phyloP scores from a whole-genome alignment of 1,140 invertebrate species.

The Achroia grisella region DNA sequence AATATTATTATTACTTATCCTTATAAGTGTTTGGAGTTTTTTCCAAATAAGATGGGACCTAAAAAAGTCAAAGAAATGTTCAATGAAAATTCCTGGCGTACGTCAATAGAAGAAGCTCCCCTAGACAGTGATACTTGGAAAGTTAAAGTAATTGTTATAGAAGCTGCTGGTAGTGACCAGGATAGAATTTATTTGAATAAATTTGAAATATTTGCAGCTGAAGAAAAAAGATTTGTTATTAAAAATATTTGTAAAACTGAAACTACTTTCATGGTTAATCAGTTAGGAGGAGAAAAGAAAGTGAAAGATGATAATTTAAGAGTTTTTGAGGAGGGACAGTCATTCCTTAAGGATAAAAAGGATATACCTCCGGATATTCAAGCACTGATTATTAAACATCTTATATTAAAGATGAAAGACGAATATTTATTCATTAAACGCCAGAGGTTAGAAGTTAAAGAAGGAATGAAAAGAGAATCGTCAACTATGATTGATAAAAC shows the following conservation, averaged over 20 bases:
- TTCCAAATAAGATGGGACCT: constrained; percentile 30
- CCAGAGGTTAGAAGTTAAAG: constrained; percentile 49
- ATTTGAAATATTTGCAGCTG: constrained; percentile 53
- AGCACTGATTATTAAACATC: constrained; percentile 59
- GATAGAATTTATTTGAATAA: constrained; percentile 57
- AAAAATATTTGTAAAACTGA: constrained; percentile 67
- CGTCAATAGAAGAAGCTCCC: constrained; percentile 35
- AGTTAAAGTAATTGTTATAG: constrained; percentile 55
- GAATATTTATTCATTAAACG: constrained; percentile 56
- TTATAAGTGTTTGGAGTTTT: neutral
- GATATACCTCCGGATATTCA: constrained; percentile 57
- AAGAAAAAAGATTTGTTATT: constrained; percentile 64
- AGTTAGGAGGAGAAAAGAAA: constrained; percentile 60
- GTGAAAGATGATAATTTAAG: constrained; percentile 51
- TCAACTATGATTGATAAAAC: constrained; percentile 44
- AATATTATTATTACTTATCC: neutral
- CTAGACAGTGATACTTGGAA: constrained; percentile 48
- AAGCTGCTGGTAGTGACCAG: constrained; percentile 56
- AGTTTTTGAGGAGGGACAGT: constrained; percentile 59
- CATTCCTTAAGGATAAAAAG: constrained; percentile 52
- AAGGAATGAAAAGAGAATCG: constrained; percentile 54
- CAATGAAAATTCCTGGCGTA: constrained; percentile 45
- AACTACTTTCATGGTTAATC: constrained; percentile 67
- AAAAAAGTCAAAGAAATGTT: constrained; percentile 35
- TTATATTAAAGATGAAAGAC: constrained; percentile 62